Conservation (phyloP, 2,113 vertebrate species). For the Heteronetta atricapilla region DNA sequence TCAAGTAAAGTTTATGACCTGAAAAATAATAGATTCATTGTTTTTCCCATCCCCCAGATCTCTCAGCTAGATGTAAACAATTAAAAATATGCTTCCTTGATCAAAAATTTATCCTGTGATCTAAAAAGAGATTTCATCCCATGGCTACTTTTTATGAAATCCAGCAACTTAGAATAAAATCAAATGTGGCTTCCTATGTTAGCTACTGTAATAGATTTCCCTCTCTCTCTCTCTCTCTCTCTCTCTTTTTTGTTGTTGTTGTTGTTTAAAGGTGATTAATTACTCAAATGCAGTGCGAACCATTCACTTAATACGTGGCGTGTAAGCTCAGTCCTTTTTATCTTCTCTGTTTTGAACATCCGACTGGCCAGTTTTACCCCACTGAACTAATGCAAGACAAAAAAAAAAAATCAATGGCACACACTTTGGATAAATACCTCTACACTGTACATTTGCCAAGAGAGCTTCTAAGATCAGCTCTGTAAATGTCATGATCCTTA, state of each 20-base stretch:
- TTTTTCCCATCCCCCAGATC: background rate
- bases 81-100: conserved; percentile 28
- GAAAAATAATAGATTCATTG: conserved; percentile 54
- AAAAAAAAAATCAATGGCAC: conserved; percentile 69
- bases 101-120: conserved; percentile 20
- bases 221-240: background rate
- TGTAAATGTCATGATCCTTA: conserved; percentile 79
- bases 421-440: conserved; percentile 77
- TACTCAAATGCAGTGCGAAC: conserved; percentile 62
- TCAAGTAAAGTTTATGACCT: conserved; percentile 41
- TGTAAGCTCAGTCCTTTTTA: conserved; percentile 64
- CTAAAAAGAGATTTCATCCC: conserved; percentile 16
- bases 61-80: background rate
- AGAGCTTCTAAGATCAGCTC: conserved; percentile 79
- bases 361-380: conserved; percentile 51
- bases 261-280: conserved; percentile 67
- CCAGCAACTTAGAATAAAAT: conserved; percentile 6
- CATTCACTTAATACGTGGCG: conserved; percentile 63
- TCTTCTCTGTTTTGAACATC: conserved; percentile 60
- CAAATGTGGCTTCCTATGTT: conserved; percentile 33
- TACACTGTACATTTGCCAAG: conserved; percentile 76
- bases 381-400: conserved; percentile 48
- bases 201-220: conserved; percentile 17
- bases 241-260: background rate
- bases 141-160: background rate